Evolutionary conservation across 2,113 vertebrate species (phyloP), one percentile per base, ranked within the genome.

Genomic region (Ictalurus furcatus): DNA sequence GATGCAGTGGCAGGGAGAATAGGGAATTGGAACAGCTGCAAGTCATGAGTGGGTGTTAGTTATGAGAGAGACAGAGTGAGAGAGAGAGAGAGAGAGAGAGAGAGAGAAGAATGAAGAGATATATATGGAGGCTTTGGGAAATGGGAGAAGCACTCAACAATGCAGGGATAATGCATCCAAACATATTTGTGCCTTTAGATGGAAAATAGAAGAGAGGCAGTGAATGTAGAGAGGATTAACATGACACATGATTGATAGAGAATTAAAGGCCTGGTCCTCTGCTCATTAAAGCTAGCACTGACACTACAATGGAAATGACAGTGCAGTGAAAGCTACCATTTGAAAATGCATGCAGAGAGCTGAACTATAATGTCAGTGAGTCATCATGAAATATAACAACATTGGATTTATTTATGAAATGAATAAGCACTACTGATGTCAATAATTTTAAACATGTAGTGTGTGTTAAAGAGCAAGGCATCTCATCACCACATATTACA

Each of bases 31-130:
- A 84, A 48, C 76, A 69, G 90, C 89, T 85, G 86, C 89, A 56
- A 90, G 89, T 89, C 81, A 90, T 81, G 87, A 88, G 85, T 91
- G 89, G 85, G 87, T 84, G 79, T 84, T 79, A 61, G 88, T 78
- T 48, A 84, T 28, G 48, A 76, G 34, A 37, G 28, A 34, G 25
- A 34, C 28, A 85, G 25, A 30, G 79, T 69, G 76, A 58, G 76
- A 65, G 40, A 44, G 40, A 67, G 79, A 63, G 85, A 87, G 74
- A 79, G 52, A 56, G 40, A 40, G 52, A 56, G 40, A 40, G 37
- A 76, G 67, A 84, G 63, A 88, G 61, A 69, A 63, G 56, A 84
- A 67, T 84, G 30, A 79, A 85, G 86, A 71, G 61, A 78, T 69
- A 89, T 89, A n/a, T 61, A n/a, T 61, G 37, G 84, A 83, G 67